These are phyloP conservation scores for Diplosoma virens DNA, from an alignment of 23 tunicate genomes.

Conservation along the genomic window DNA sequence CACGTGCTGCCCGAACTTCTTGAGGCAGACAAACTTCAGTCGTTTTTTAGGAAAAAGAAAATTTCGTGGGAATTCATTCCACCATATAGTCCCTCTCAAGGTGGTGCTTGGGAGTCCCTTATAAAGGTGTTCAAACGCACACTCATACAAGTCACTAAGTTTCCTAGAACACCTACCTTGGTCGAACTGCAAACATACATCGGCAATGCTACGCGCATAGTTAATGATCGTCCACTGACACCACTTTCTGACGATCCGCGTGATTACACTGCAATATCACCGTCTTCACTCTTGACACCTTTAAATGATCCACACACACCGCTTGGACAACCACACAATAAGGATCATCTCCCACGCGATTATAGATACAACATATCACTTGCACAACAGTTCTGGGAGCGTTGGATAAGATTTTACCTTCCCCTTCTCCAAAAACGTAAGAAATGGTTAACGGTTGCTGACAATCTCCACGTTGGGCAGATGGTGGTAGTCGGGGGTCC, in stretches of 20 bases:
- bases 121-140: too few relatives aligned
- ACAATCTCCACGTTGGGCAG: not conserved
- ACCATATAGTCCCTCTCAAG: too few relatives aligned
- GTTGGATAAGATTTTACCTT: conserved; percentile 6
- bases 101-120: too few relatives aligned
- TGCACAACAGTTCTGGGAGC: not conserved
- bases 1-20: too few relatives aligned
- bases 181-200: conserved; percentile 14
- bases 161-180: too few relatives aligned
- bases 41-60: too few relatives aligned
- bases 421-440: conserved; percentile 13
- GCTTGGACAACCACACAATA: not conserved
- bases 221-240: conserved; percentile 6
- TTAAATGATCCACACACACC: not conserved
- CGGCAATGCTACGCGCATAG: not conserved
- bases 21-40: too few relatives aligned
- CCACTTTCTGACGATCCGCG: conserved; percentile 15
- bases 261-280: conserved; percentile 21
- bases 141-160: too few relatives aligned
- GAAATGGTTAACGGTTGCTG: not conserved
- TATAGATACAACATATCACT: not conserved
- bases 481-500: conserved; percentile 13
- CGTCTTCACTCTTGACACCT: conserved; percentile 4
- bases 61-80: too few relatives aligned
- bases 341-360: not conserved